Evolutionary conservation across 2,888 invertebrate genomes (phyloP).

Genomic region (Stenodera caucasica): DNA sequence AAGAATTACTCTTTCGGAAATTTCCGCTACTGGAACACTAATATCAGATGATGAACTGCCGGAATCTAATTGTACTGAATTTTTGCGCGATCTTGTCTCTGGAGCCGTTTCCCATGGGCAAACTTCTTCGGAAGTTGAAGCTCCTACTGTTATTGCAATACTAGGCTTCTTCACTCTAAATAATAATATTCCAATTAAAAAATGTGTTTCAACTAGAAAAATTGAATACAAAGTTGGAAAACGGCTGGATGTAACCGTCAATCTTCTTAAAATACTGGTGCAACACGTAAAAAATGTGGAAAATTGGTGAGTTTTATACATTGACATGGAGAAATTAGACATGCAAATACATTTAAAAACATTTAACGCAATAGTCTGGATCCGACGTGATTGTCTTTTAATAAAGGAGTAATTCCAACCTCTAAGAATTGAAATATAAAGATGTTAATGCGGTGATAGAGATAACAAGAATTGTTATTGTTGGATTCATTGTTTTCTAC

Average conservation of each 20-base stretch:
- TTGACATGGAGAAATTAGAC: neutral
- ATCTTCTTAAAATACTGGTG: constrained; percentile 25
- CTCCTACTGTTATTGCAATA: constrained; percentile 52
- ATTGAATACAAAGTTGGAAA: constrained; percentile 13
- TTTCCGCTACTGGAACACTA: constrained; percentile 57
- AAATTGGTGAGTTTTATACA: neutral
- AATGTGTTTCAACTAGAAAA: neutral
- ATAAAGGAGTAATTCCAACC: neutral
- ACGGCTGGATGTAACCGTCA: constrained; percentile 8
- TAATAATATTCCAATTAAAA: neutral
- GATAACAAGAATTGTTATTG: neutral
- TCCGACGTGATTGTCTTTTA: neutral
- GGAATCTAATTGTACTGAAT: constrained; percentile 69
- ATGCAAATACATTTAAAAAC: neutral
- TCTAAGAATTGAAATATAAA: neutral
- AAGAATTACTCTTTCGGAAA: constrained; percentile 38
- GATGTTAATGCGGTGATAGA: neutral
- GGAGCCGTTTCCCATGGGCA: constrained; percentile 61
- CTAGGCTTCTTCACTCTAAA: constrained; percentile 54
- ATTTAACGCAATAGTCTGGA: neutral
- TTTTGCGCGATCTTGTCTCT: constrained; percentile 59
- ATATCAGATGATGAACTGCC: constrained; percentile 77
- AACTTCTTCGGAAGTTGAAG: constrained; percentile 59
- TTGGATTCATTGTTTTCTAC: no score
- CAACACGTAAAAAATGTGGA: constrained; percentile 21